phyloP scores from a whole-genome alignment of 2,888 invertebrate genomes.

The Caenorhabditis auriculariae region DNA sequence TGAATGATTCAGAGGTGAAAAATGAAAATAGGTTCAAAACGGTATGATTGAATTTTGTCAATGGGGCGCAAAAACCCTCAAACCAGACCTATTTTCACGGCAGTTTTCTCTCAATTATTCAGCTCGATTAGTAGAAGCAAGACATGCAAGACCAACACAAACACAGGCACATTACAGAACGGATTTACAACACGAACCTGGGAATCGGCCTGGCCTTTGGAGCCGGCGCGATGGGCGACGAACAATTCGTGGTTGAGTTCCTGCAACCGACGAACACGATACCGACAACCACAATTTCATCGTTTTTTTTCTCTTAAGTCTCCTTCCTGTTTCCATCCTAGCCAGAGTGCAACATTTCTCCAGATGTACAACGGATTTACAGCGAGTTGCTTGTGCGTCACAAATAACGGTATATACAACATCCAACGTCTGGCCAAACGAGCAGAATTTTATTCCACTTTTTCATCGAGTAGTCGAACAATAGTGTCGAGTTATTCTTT shows the following conservation, averaged over 20 bases:
- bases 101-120: no score
- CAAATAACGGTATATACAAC: background rate
- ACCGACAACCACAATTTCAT: background rate
- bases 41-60: no score
- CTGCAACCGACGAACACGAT: conserved; percentile 11
- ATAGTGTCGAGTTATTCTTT: no score
- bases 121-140: background rate
- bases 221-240: conserved; percentile 32
- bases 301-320: no score
- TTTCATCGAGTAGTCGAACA: no score
- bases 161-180: conserved; percentile 7
- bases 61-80: no score
- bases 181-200: conserved; percentile 22
- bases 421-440: background rate
- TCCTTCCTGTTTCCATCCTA: no score
- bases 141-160: background rate
- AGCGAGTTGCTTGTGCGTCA: background rate
- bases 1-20: no score
- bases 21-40: no score
- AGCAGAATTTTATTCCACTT: no score
- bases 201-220: conserved; percentile 13
- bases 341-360: no score
- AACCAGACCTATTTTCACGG: no score
- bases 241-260: conserved; percentile 45
- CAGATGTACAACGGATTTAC: background rate